Evolutionary conservation across 2,797 vertebrate species (phyloP).

Genomic region (Tapera naevia): DNA sequence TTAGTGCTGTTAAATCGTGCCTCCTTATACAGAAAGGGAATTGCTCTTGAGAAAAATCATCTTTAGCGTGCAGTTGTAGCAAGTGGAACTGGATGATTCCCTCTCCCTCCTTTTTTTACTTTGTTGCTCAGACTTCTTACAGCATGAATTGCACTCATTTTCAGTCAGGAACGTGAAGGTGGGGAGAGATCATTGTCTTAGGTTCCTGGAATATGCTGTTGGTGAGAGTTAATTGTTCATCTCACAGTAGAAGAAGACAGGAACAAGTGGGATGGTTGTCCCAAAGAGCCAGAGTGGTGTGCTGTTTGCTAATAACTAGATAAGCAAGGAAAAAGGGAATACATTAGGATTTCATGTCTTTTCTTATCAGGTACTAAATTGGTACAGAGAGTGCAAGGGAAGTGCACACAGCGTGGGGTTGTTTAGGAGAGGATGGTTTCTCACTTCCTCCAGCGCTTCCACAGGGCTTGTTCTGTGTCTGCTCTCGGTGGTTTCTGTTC

Average conservation of each 20-base stretch:
- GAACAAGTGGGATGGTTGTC: background rate
- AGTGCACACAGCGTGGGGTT: fast-evolving
- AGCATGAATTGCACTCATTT: slow-evolving; percentile 4
- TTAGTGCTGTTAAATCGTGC: background rate
- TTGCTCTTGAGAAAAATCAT: background rate
- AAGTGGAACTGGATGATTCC: background rate
- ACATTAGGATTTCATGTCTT: background rate
- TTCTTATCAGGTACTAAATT: background rate
- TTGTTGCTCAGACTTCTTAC: background rate
- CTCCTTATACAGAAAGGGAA: background rate
- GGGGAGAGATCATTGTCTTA: background rate
- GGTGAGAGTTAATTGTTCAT: background rate
- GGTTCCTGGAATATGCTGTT: background rate
- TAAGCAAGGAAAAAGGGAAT: background rate
- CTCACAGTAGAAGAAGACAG: background rate
- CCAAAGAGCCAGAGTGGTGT: background rate
- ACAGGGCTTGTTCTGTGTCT: slow-evolving; percentile 30
- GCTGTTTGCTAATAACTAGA: background rate
- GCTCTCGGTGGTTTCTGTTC: slow-evolving; percentile 11
- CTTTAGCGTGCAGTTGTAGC: background rate
- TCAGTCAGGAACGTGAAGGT: background rate
- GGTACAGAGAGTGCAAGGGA: background rate
- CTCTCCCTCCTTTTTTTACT: background rate
- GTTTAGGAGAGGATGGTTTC: background rate
- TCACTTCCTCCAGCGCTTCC: background rate